Evolutionary conservation across 2,888 invertebrate genomes (phyloP).

Genomic region (Pogonocherus hispidulus): DNA sequence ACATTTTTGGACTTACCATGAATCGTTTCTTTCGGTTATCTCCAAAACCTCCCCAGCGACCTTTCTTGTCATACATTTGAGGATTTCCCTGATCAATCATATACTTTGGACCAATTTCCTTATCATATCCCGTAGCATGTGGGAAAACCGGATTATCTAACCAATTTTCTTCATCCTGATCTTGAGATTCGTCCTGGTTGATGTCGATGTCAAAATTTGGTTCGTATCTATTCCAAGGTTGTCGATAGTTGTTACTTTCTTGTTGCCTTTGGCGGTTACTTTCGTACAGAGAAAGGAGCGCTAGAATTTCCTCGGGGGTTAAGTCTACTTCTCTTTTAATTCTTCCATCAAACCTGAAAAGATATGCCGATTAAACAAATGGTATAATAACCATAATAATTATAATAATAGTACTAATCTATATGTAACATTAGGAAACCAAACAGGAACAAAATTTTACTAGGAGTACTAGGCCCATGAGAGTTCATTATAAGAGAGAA

Average conservation of each 20-base stretch:
- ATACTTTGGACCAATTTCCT: conserved; percentile 60
- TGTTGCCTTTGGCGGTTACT: conserved; percentile 70
- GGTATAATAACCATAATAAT: too few relatives aligned
- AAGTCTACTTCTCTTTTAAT: conserved; percentile 75
- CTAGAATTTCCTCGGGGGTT: conserved; percentile 75
- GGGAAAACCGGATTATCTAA: conserved; percentile 74
- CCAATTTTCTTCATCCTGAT: conserved; percentile 73
- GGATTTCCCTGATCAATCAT: conserved; percentile 50
- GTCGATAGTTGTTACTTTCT: conserved; percentile 56
- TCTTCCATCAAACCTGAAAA: conserved; percentile 64
- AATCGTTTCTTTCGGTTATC: conserved; percentile 70
- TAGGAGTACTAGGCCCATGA: too few relatives aligned
- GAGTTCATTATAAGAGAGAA: too few relatives aligned
- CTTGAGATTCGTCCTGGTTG: conserved; percentile 71
- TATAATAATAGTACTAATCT: too few relatives aligned
- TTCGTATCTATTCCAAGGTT: conserved; percentile 71
- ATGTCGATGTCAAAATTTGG: conserved; percentile 67
- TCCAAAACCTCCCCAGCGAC: conserved; percentile 56
- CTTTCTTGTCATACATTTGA: conserved; percentile 55
- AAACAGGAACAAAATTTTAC: too few relatives aligned
- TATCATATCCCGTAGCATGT: conserved; percentile 64
- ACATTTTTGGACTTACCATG: conserved; percentile 40
- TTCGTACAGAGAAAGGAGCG: conserved; percentile 75
- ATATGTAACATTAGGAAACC: too few relatives aligned
- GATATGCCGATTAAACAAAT: conserved; percentile 1